These are phyloP conservation scores for Drosophila rhopaloa DNA, from an alignment of 1,140 invertebrate genomes.

Conservation along the genomic window DNA sequence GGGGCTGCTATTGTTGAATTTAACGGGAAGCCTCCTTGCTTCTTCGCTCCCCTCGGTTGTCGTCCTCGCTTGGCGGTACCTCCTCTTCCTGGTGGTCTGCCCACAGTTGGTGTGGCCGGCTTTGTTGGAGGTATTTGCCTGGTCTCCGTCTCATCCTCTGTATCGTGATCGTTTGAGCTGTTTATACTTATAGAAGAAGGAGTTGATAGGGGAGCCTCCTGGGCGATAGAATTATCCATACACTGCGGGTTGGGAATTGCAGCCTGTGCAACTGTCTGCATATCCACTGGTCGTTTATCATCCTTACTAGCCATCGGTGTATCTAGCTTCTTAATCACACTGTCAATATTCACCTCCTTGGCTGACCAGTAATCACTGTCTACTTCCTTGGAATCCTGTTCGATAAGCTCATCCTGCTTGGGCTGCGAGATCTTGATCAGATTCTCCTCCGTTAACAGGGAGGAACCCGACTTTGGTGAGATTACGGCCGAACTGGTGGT, in stretches of 20 bases:
- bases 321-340: slow-evolving; percentile 91
- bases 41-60: slow-evolving; percentile 76
- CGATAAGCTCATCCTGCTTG: slow-evolving; percentile 74
- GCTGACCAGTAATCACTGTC: slow-evolving; percentile 91
- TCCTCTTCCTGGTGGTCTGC: slow-evolving; percentile 58
- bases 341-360: slow-evolving; percentile 90
- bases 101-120: slow-evolving; percentile 43
- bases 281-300: slow-evolving; percentile 38
- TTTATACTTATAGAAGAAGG: slow-evolving; percentile 6
- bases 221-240: slow-evolving; percentile 1
- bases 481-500: slow-evolving; percentile 50
- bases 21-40: slow-evolving; percentile 55
- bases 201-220: slow-evolving; percentile 9
- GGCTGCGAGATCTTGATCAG: slow-evolving; percentile 82
- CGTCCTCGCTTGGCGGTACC: slow-evolving; percentile 73
- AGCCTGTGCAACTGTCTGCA: slow-evolving; percentile 41
- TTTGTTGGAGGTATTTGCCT: slow-evolving; percentile 48
- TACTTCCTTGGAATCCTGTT: slow-evolving; percentile 86
- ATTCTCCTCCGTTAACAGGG: slow-evolving; percentile 79
- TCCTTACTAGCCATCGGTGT: slow-evolving; percentile 84
- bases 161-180: slow-evolving; percentile 69
- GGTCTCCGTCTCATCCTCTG: slow-evolving; percentile 80
- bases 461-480: slow-evolving; percentile 51
- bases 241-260: not conserved
- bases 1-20: slow-evolving; percentile 13